Conservation (phyloP, 2,888 invertebrate genomes). For the Cactoblastis cactorum region DNA sequence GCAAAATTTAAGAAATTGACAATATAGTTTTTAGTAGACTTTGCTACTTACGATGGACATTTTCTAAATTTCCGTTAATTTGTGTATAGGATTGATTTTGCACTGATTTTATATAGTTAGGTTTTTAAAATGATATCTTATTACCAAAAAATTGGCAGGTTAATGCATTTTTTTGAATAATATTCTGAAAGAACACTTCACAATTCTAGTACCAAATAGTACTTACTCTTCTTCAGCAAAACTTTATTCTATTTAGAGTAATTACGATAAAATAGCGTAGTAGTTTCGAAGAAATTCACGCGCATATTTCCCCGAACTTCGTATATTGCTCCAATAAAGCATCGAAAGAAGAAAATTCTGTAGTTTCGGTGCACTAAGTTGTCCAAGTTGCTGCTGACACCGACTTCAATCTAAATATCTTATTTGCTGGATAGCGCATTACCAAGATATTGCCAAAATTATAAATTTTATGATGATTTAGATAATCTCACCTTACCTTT, state of each 20-base stretch:
- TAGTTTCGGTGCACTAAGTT: background rate
- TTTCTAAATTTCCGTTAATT: too few species aligned
- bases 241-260: conserved; percentile 28
- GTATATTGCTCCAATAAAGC: conserved; percentile 9
- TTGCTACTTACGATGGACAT: too few species aligned
- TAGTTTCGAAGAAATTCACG: conserved; percentile 15
- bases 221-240: background rate
- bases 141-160: too few species aligned
- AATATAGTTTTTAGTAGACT: too few species aligned
- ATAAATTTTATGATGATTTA: too few species aligned
- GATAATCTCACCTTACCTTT: too few species aligned
- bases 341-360: conserved; percentile 8
- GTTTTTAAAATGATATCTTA: too few species aligned
- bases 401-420: background rate
- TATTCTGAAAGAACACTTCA: too few species aligned
- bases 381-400: background rate
- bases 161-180: too few species aligned
- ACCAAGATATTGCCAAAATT: background rate
- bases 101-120: too few species aligned
- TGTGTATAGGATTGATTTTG: too few species aligned
- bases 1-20: too few species aligned
- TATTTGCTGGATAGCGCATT: background rate
- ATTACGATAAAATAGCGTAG: conserved; percentile 6
- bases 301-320: background rate
- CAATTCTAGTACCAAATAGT: background rate